A percentile compares a stretch with the other conserved stretches of the same genome.
Conservation (phyloP, 2,888 invertebrate species). For the Eledona agricola region DNA sequence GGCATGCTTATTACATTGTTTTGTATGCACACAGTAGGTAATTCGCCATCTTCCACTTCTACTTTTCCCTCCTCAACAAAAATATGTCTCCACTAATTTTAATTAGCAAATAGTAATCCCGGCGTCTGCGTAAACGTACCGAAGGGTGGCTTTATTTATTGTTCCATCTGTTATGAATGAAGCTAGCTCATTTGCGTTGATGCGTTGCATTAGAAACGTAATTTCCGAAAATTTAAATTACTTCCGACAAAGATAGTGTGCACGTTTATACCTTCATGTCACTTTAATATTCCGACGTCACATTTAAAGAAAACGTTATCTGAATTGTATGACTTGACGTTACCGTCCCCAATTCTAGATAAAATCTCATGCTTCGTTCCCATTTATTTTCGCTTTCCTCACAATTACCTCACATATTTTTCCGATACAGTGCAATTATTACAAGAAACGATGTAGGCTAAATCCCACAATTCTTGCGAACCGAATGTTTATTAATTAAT, state of each 20-base stretch:
- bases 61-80: background rate
- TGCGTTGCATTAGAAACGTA: slow-evolving; percentile 48
- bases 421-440: no score
- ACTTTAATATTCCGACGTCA: slow-evolving; percentile 26
- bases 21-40: slow-evolving; percentile 1
- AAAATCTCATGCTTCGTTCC: no score
- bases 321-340: slow-evolving; percentile 9
- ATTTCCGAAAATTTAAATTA: slow-evolving; percentile 53
- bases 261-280: slow-evolving; percentile 27
- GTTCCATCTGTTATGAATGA: slow-evolving; percentile 50
- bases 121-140: slow-evolving; percentile 18
- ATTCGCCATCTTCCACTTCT: background rate
- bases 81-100: slow-evolving; percentile 10
- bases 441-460: no score
- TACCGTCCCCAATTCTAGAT: slow-evolving; percentile 10
- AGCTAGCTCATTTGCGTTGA: slow-evolving; percentile 48
- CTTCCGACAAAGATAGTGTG: slow-evolving; percentile 47
- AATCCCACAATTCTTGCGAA: no score
- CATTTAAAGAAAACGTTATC: slow-evolving; percentile 20
- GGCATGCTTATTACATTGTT: slow-evolving; percentile 34
- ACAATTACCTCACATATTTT: no score
- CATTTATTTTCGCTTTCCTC: no score
- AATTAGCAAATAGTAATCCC: slow-evolving; percentile 19
- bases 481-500: slow-evolving; percentile 19
- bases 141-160: slow-evolving; percentile 48